Evolutionary conservation across 2,113 vertebrate genomes (phyloP), one percentile per base, ranked within the genome.

Genomic region (Myotis yumanensis): DNA sequence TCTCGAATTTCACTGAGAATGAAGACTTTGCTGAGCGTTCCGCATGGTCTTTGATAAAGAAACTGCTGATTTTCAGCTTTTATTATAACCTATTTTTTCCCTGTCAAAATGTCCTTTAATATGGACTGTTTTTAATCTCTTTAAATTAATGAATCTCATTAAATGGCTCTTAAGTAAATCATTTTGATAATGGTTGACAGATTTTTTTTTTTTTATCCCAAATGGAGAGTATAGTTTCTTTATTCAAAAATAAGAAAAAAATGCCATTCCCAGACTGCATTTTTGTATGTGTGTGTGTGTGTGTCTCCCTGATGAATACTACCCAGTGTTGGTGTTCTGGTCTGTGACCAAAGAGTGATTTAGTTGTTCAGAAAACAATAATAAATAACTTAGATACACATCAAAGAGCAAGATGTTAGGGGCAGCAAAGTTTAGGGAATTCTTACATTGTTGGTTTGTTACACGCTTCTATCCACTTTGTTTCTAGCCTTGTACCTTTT

Each of bases 121-220:
- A 91, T 32, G 71, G 62, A 66, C 87, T 91, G 66, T 73, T 97
- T 97, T 95, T 94, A 96, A 97, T 97, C 93, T 97, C 96, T 90
- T 97, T 95, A 97, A 97, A 96, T 96, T 97, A 97, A 96, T 96
- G 96, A 96, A 96, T 93, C 95, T 95, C 54, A 2, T 96, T 97
- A 97, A 97, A 96, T 96, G 76, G 73, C 95, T 97, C 94, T 97
- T 95, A 95, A 97, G 96, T 73, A 97, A 96, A 97, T 96, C 91
- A 94, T 43, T 90, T 94, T 95, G 69, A 85, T 96, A 92, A 89
- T 72, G 51, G 66, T 83, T 95, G 95, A 91, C 82, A 82, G 71
- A 37, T 25, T 81, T 86, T 2, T 71, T 40, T 94, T 89, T 79
- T 71, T 96, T 76, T 76, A 30, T 5, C 92, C 23, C 76, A 75